Evolutionary conservation across 1,140 invertebrate species (phyloP).

Genomic region (Mesaphorura yosii): DNA sequence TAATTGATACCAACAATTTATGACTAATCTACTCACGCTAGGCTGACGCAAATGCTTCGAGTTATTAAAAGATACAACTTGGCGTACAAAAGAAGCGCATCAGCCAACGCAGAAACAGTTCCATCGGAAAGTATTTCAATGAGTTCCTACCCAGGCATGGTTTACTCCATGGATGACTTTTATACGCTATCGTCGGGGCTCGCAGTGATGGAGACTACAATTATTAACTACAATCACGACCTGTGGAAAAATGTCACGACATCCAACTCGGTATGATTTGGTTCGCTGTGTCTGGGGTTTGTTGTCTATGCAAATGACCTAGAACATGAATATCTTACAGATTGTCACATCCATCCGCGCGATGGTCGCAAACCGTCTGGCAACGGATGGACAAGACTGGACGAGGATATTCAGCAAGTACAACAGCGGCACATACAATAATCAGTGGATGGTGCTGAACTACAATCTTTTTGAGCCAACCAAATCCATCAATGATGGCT

Average conservation of each 20-base stretch:
- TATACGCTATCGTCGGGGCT: constrained; percentile 57
- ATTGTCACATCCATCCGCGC: constrained; percentile 65
- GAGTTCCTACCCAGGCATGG: constrained; percentile 74
- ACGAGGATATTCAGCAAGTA: constrained; percentile 46
- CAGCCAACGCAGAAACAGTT: constrained; percentile 39
- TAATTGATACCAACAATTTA: not conserved
- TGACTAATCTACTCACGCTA: not conserved
- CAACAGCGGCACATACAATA: constrained; percentile 74
- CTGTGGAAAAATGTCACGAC: constrained; percentile 49
- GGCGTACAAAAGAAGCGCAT: constrained; percentile 51
- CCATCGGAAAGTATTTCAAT: constrained; percentile 60
- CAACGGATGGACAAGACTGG: constrained; percentile 59
- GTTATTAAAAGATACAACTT: constrained; percentile 83
- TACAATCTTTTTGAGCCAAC: constrained; percentile 50
- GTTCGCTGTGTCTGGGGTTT: no score
- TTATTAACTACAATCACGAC: constrained; percentile 53
- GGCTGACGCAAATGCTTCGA: constrained; percentile 57
- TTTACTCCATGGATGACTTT: constrained; percentile 80
- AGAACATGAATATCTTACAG: constrained; percentile 35
- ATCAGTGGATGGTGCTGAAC: constrained; percentile 79
- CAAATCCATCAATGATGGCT: constrained; percentile 41
- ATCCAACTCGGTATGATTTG: constrained; percentile 35
- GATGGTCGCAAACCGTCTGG: constrained; percentile 75
- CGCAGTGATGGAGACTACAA: constrained; percentile 58
- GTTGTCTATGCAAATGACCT: constrained; percentile 1